Base-by-base conservation (phyloP, 2,113 vertebrate species). In the Ceyx melanurus region DNA sequence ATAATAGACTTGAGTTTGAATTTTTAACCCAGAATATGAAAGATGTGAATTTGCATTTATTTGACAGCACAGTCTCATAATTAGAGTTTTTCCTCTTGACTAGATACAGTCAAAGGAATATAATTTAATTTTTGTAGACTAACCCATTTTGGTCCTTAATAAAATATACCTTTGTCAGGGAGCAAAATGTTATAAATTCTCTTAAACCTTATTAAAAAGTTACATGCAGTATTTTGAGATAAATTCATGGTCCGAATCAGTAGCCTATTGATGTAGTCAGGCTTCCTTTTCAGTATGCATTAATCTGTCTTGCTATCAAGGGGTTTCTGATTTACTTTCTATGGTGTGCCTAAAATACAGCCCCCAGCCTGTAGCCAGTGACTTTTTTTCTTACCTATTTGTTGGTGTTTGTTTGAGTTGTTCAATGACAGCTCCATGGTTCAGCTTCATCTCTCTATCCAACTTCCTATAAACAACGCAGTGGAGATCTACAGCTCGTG, bases 91-190 rank as follows among this genome's bases (percentile, higher is more conserved):
- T 97, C 93, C 96, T 92, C 96, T 96, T 97, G 93, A 97, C 89
- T 97, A 94, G 93, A 94, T 97, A 88, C 83, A 97, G 86, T 92
- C 92, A 97, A 96, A 97, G 82, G 81, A 94, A 67, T 87, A 73
- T 95, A 97, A 97, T 97, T 96, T 95, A 97, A 95, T 97, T 97
- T 97, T 96, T 97, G 96, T 93, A 95, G 94, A 91, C 94, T 94
- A 97, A 93, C 94, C 93, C 91, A 75, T 97, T 97, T 97, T 91
- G 94, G 60, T 83, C 75, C 83, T 93, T 93, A 86, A 64, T 96
- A 95, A 97, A 97, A 96, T 96, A 93, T 56, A 92, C 86, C 86
- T 95, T 81, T 94, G 86, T 90, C 83, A 92, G 77, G 85, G 89
- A 96, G 87, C 85, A 68, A 93, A 96, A 96, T 72, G 89, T 95